These are phyloP conservation scores for Lacerta viridis DNA, from an alignment of 2,797 vertebrate genomes.

Conservation along the genomic window DNA sequence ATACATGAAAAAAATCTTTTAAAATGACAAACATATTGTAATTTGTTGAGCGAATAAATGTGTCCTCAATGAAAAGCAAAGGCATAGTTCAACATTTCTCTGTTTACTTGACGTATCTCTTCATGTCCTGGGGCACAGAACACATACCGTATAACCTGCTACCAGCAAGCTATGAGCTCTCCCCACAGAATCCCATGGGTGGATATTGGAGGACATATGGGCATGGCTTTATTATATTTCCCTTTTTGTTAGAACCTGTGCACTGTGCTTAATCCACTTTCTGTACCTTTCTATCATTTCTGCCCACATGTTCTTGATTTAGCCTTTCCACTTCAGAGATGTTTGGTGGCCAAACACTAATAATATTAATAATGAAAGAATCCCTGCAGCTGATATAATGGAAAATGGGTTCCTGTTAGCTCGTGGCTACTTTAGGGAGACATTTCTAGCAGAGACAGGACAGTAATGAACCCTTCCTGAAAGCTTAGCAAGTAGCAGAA, in stretches of 20 bases:
- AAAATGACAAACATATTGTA: not conserved
- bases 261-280: not conserved
- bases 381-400: slow-evolving; percentile 39
- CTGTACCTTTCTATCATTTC: slow-evolving; percentile 31
- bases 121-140: not conserved
- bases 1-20: slow-evolving; percentile 49
- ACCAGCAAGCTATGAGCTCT: not conserved
- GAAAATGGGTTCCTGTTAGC: slow-evolving; percentile 49
- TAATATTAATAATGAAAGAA: slow-evolving; percentile 61
- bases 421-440: slow-evolving; percentile 63
- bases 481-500: slow-evolving; percentile 58
- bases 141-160: no score
- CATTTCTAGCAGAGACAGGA: slow-evolving; percentile 46
- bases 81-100: not conserved
- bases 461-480: slow-evolving; percentile 57
- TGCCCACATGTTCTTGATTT: slow-evolving; percentile 28
- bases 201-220: not conserved
- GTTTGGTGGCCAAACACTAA: slow-evolving; percentile 54
- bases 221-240: not conserved
- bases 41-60: not conserved
- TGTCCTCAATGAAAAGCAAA: not conserved
- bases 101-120: not conserved
- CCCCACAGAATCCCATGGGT: not conserved
- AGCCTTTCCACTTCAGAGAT: slow-evolving; percentile 40
- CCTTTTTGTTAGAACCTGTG: not conserved